Percentiles rank a stretch among this genome's conserved stretches.
phyloP scores from a whole-genome alignment of 2,113 vertebrate genomes.

The Microtus richardsoni region DNA sequence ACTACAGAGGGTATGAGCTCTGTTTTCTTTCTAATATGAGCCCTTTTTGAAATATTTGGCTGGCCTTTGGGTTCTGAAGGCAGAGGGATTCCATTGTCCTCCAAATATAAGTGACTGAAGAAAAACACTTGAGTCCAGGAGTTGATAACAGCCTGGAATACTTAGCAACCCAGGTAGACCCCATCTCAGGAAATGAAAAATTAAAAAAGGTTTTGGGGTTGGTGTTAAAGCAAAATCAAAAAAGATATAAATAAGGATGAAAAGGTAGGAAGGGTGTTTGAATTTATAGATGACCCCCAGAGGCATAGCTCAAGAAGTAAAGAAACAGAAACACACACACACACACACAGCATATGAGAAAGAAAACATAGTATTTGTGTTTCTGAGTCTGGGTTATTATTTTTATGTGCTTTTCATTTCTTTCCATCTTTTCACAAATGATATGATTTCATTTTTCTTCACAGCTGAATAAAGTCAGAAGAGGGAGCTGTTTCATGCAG shows the following conservation, averaged over 20 bases:
- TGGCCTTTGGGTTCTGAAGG: neutral
- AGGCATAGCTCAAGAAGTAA: neutral
- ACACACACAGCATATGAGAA: too few relatives aligned
- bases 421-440: neutral
- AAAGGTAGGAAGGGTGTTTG: neutral
- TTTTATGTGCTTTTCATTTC: neutral
- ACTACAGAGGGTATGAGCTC: constrained; percentile 42
- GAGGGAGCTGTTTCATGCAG: neutral
- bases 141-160: neutral
- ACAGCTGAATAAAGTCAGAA: neutral
- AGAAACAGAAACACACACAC: neutral
- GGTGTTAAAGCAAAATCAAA: neutral
- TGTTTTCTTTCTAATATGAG: constrained; percentile 3
- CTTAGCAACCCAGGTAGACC: too few relatives aligned
- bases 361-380: neutral
- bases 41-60: constrained; percentile 10
- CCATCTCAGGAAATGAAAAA: neutral
- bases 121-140: neutral
- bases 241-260: neutral
- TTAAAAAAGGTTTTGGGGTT: neutral
- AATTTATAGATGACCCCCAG: neutral
- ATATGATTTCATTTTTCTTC: neutral
- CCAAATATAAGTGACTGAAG: neutral
- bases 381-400: neutral
- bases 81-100: neutral